Conservation (phyloP, 2,888 invertebrate genomes). For the Rhogogaster chlorosoma region DNA sequence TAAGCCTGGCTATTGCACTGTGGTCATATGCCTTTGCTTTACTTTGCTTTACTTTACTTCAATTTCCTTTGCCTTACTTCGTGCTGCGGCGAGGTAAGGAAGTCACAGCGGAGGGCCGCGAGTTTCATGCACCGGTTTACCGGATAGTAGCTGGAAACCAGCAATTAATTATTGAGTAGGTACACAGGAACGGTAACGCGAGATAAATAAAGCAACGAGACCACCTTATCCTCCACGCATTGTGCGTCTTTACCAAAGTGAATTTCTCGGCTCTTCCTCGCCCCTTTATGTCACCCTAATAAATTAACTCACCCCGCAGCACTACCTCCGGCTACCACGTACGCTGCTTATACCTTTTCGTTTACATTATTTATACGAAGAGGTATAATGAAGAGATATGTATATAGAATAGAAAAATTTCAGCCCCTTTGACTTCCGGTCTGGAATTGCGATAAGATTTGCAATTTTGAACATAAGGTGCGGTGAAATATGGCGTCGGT, state of each 20-base stretch:
- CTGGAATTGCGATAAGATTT: not conserved
- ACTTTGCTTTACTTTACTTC: not conserved
- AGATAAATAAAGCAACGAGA: not conserved
- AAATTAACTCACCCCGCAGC: not conserved
- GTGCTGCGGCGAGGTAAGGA: not conserved
- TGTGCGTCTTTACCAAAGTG: constrained; percentile 56
- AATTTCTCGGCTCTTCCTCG: not conserved
- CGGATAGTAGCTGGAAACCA: constrained; percentile 69
- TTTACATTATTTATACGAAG: not conserved
- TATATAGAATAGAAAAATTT: not conserved
- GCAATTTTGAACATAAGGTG: not conserved
- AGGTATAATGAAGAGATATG: not conserved
- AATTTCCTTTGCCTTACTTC: not conserved
- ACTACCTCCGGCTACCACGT: not conserved
- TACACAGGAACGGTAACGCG: constrained; percentile 51
- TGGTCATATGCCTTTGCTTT: not conserved
- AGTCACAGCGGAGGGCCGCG: not conserved
- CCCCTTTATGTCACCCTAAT: constrained; percentile 27
- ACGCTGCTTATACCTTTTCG: not conserved
- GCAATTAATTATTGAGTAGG: constrained; percentile 76
- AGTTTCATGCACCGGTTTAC: constrained; percentile 25
- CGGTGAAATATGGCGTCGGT: not conserved
- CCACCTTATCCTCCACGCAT: constrained; percentile 48
- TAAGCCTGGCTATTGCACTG: not conserved
- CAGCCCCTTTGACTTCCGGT: not conserved